These are phyloP conservation scores for Platyscapa corneri DNA, from an alignment of 1,140 invertebrate species.

Conservation along the genomic window DNA sequence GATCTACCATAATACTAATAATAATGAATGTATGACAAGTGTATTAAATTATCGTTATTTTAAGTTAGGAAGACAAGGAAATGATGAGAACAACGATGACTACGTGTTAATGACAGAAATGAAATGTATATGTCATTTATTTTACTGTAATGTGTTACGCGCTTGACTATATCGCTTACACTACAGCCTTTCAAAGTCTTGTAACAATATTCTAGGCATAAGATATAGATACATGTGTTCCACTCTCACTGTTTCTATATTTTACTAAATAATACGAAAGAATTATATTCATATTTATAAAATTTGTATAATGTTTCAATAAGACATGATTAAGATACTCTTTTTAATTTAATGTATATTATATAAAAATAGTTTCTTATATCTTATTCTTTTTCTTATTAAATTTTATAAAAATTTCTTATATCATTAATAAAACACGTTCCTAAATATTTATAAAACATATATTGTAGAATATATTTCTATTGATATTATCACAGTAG, in stretches of 20 bases:
- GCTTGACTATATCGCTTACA: conserved; percentile 22
- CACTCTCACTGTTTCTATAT: not conserved
- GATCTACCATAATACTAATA: no score
- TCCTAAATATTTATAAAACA: not conserved
- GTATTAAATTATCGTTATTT: not conserved
- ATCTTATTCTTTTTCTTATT: not conserved
- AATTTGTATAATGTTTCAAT: no score
- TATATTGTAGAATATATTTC: not conserved
- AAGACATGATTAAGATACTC: no score
- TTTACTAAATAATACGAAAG: not conserved
- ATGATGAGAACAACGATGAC: not conserved
- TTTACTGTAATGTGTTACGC: conserved; percentile 21
- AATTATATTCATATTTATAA: conserved; percentile 19
- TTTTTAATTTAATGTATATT: no score
- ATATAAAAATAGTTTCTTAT: no score
- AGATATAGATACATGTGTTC: not conserved
- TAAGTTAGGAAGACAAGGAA: not conserved
- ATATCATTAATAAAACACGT: not conserved
- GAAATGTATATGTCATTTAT: no score
- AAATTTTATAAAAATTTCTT: not conserved
- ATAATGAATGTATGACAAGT: not conserved
- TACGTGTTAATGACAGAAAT: not conserved
- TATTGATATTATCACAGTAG: not conserved
- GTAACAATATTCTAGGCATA: conserved; percentile 29
- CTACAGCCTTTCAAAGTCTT: conserved; percentile 31